Conservation (phyloP, 2,113 vertebrate genomes). For the Cheilinus undulatus region DNA sequence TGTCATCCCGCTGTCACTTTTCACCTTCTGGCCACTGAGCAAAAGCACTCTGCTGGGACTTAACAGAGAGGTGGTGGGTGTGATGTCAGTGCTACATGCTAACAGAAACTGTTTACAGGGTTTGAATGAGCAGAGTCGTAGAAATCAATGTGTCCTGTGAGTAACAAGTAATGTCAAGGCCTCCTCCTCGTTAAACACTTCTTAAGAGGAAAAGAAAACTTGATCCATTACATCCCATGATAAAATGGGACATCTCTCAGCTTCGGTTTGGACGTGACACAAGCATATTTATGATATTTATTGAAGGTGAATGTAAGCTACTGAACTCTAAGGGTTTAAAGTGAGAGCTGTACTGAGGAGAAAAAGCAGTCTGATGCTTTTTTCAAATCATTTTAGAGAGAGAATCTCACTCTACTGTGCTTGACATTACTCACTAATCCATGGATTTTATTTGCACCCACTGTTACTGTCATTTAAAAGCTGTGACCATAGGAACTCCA, state of each 20-base stretch:
- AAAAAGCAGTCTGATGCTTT: conserved; percentile 76
- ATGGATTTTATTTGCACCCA: conserved; percentile 73
- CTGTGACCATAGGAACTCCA: conserved; percentile 73
- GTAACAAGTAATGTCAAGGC: conserved; percentile 49
- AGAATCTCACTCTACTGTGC: conserved; percentile 84
- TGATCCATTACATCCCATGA: conserved; percentile 60
- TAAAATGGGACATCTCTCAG: conserved; percentile 61
- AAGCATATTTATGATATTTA: conserved; percentile 88
- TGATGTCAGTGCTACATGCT: conserved; percentile 47
- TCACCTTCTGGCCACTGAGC: conserved; percentile 72
- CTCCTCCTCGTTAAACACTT: conserved; percentile 50
- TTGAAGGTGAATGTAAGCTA: conserved; percentile 89
- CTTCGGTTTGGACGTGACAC: conserved; percentile 65
- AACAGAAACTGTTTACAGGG: conserved; percentile 66
- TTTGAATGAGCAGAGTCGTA: conserved; percentile 50
- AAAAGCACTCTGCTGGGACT: conserved; percentile 69
- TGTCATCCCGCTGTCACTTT: conserved; percentile 77
- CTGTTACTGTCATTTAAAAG: conserved; percentile 76
- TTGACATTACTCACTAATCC: conserved; percentile 81
- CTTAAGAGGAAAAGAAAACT: conserved; percentile 56
- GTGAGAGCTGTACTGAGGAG: conserved; percentile 59
- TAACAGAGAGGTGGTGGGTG: conserved; percentile 57
- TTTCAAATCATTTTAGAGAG: conserved; percentile 78
- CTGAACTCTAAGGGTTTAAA: conserved; percentile 76
- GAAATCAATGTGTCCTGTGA: conserved; percentile 54